These are phyloP conservation scores for Campopleginae sp. DNA, from an alignment of 2,888 invertebrate genomes.

Conservation along the genomic window DNA sequence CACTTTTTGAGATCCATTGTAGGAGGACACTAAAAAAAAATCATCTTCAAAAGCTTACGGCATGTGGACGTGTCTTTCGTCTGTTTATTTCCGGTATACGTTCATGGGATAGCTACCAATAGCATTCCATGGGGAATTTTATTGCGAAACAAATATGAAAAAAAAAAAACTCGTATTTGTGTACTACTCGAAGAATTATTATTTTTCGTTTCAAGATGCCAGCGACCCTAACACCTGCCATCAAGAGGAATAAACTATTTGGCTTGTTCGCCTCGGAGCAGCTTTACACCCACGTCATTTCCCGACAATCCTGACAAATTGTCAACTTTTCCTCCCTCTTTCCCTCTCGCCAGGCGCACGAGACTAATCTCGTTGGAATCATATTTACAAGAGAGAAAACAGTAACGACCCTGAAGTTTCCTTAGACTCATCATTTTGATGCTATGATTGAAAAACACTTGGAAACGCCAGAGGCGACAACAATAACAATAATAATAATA, in stretches of 20 bases:
- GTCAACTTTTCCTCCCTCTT: slow-evolving; percentile 19
- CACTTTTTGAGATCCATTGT: neutral
- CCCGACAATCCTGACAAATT: neutral
- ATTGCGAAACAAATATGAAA: neutral
- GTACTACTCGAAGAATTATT: neutral
- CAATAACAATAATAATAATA: neutral
- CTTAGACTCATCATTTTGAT: neutral
- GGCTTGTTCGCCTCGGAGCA: neutral
- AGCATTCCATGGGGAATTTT: neutral
- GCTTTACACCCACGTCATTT: neutral
- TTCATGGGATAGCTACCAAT: neutral
- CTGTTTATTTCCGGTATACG: too few relatives aligned
- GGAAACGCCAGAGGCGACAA: neutral
- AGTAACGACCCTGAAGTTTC: neutral
- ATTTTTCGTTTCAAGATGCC: neutral
- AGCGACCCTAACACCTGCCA: neutral
- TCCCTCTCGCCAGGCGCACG: slow-evolving; percentile 6
- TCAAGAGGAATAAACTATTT: neutral
- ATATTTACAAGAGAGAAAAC: slow-evolving; percentile 9
- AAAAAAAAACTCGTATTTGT: neutral
- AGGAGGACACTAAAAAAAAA: neutral
- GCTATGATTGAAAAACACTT: neutral
- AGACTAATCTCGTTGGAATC: slow-evolving; percentile 35
- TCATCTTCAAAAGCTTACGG: neutral
- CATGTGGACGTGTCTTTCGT: too few relatives aligned